Conservation (phyloP, 2,113 vertebrate species). For the Sphyrna mokarran region DNA sequence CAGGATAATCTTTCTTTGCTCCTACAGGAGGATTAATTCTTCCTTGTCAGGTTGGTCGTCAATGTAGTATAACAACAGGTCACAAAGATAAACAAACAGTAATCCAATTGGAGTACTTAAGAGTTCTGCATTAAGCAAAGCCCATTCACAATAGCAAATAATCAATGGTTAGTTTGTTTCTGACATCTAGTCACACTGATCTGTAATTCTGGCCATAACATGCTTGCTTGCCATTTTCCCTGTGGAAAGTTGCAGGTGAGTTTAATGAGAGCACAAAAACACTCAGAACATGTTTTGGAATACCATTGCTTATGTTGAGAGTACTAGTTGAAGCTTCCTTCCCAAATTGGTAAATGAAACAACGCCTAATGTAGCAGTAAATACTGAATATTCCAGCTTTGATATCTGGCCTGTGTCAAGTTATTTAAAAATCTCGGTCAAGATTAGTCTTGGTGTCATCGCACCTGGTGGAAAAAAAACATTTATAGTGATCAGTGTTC, state of each 20-base stretch:
- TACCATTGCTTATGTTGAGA: neutral
- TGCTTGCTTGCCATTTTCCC: neutral
- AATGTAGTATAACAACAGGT: constrained; percentile 38
- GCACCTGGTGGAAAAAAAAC: neutral
- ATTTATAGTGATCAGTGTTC: neutral
- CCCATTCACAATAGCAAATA: constrained; percentile 17
- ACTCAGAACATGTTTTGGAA: neutral
- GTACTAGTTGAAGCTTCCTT: neutral
- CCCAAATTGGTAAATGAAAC: neutral
- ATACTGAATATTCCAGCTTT: neutral
- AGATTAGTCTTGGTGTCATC: neutral
- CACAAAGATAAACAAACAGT: constrained; percentile 42
- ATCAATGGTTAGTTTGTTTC: constrained; percentile 26
- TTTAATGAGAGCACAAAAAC: neutral
- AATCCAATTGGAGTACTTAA: constrained; percentile 39
- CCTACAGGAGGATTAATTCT: constrained; percentile 43
- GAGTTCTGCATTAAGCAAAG: constrained; percentile 30
- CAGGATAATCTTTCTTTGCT: constrained; percentile 43
- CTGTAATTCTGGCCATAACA: neutral
- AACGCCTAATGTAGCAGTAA: neutral
- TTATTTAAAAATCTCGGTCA: neutral
- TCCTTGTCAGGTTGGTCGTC: constrained; percentile 38
- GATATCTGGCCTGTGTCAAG: neutral
- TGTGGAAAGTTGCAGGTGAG: neutral
- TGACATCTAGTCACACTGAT: constrained; percentile 17